Percentiles rank a stretch among this genome's conserved stretches.
Evolutionary conservation across 1,140 invertebrate species (phyloP).

Genomic region (Saccostrea glomerata): DNA sequence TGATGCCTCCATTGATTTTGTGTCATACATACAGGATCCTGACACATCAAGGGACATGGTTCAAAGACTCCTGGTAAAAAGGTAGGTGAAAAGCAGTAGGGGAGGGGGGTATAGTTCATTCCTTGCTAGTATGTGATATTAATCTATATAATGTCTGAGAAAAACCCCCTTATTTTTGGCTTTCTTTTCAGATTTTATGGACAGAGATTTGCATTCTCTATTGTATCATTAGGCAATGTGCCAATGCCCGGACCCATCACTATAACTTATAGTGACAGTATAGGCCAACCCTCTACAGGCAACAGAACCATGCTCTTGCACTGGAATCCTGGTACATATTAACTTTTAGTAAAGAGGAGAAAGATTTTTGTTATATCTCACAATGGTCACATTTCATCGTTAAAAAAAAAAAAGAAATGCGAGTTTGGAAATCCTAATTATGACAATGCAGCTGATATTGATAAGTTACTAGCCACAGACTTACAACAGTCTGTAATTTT

Average conservation of each 20-base stretch:
- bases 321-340: constrained; percentile 43
- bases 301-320: constrained; percentile 48
- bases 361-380: too few relatives aligned
- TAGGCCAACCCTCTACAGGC: constrained; percentile 28
- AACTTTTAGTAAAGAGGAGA: not conserved
- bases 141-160: not conserved
- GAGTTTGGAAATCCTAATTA: not conserved
- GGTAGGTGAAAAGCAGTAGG: constrained; percentile 20
- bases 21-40: constrained; percentile 55
- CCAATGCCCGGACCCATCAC: constrained; percentile 43
- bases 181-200: constrained; percentile 41
- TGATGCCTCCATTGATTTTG: constrained; percentile 51
- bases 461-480: not conserved
- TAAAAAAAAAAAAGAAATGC: not conserved
- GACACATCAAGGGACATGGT: constrained; percentile 48
- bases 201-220: constrained; percentile 24
- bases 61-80: constrained; percentile 50
- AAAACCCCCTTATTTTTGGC: not conserved
- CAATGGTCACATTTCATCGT: too few relatives aligned
- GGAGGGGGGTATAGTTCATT: not conserved
- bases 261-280: constrained; percentile 37
- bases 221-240: constrained; percentile 32
- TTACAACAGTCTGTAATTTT: not conserved
- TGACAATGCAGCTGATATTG: not conserved
- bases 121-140: not conserved